Evolutionary conservation across 2,888 invertebrate genomes (phyloP).

Genomic region (Miltochrista miniata): DNA sequence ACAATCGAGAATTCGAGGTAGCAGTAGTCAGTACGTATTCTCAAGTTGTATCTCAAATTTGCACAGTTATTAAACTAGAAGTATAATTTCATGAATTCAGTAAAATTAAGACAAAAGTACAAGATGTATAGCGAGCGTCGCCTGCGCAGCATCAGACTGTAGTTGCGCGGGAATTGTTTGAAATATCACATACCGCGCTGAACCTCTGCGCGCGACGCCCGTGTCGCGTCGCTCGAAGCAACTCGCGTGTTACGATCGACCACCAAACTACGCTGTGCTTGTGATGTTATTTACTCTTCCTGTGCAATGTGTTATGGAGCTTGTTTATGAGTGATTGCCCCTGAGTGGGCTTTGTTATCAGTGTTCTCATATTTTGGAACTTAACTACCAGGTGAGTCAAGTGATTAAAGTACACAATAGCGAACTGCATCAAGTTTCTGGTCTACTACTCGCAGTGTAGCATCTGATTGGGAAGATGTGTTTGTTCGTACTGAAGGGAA

Average conservation of each 20-base stretch:
- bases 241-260: conserved; percentile 55
- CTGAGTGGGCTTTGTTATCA: conserved; percentile 54
- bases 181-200: conserved; percentile 66
- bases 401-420: conserved; percentile 18
- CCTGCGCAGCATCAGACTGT: conserved; percentile 46
- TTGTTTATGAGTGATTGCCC: conserved; percentile 71
- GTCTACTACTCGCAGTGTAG: conserved; percentile 52
- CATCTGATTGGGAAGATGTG: conserved; percentile 34
- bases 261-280: conserved; percentile 49
- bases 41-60: too few relatives aligned
- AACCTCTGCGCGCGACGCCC: conserved; percentile 74
- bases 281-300: conserved; percentile 49
- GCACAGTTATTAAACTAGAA: too few relatives aligned
- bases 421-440: conserved; percentile 42
- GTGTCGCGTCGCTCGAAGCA: conserved; percentile 73
- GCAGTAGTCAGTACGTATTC: conserved; percentile 17
- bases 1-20: too few relatives aligned
- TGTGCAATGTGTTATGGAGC: conserved; percentile 66
- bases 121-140: conserved; percentile 16
- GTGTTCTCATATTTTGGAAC: conserved; percentile 46
- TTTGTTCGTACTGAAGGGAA: too few relatives aligned
- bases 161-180: conserved; percentile 24
- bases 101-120: neutral
- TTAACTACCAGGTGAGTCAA: conserved; percentile 53
- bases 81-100: too few relatives aligned